Percentiles rank a stretch among this genome's conserved stretches.
phyloP scores from a whole-genome alignment of 2,113 vertebrate genomes.

The Oncorhynchus kisutch region DNA sequence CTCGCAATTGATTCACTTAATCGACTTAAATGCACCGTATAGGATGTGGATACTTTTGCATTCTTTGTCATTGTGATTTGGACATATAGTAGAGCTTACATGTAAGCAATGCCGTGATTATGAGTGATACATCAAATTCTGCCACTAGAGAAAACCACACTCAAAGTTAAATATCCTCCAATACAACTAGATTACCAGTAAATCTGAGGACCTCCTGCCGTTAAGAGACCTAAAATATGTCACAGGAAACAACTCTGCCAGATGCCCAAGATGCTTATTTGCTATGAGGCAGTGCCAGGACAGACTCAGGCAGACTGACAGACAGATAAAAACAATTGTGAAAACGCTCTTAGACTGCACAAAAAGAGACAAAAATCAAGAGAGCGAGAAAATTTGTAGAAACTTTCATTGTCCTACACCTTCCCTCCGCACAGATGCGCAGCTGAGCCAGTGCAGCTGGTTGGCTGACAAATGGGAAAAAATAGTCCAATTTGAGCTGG shows the following conservation, averaged over 20 bases:
- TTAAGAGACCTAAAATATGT: slow-evolving; percentile 55
- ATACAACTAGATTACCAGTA: slow-evolving; percentile 58
- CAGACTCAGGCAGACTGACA: slow-evolving; percentile 48
- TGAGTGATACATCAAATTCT: slow-evolving; percentile 34
- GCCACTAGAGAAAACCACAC: slow-evolving; percentile 26
- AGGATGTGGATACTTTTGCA: not conserved
- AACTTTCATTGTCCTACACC: slow-evolving; percentile 81
- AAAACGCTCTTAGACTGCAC: slow-evolving; percentile 50
- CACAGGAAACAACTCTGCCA: slow-evolving; percentile 63
- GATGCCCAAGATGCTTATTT: slow-evolving; percentile 63
- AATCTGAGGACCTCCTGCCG: slow-evolving; percentile 50
- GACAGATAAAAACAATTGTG: slow-evolving; percentile 42
- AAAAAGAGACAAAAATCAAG: slow-evolving; percentile 54
- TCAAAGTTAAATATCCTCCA: slow-evolving; percentile 50
- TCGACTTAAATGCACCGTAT: not conserved
- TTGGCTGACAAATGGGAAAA: slow-evolving; percentile 88
- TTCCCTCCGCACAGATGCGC: slow-evolving; percentile 77
- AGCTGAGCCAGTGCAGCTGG: slow-evolving; percentile 85
- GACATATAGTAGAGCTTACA: not conserved
- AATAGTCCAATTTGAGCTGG: slow-evolving; percentile 91
- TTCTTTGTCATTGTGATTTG: not conserved
- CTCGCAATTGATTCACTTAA: not conserved
- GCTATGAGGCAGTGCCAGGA: slow-evolving; percentile 57
- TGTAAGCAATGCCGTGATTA: not conserved
- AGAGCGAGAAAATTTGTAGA: slow-evolving; percentile 78